These are phyloP conservation scores for Cydia splendana DNA, from an alignment of 1,140 invertebrate genomes.

Conservation along the genomic window DNA sequence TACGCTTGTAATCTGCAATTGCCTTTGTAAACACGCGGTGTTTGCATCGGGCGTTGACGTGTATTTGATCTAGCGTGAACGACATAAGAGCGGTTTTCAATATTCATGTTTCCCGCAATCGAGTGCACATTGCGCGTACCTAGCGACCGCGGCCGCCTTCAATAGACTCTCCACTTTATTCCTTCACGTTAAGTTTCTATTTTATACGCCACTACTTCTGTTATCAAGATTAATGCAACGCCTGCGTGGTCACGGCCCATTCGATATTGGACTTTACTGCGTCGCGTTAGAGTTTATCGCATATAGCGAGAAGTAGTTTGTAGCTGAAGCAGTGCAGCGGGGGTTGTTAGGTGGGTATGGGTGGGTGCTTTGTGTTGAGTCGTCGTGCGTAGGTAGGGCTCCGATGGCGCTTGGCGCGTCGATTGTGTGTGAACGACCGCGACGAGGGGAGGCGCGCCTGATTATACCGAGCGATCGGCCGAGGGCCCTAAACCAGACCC, in stretches of 20 bases:
- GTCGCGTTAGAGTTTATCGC: conserved; percentile 24
- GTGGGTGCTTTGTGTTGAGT: conserved; percentile 68
- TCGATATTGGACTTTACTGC: conserved; percentile 32
- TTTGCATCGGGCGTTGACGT: conserved; percentile 45
- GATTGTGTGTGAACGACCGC: conserved; percentile 77
- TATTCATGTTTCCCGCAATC: conserved; percentile 65
- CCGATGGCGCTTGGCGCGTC: conserved; percentile 61
- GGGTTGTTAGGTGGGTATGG: conserved; percentile 63
- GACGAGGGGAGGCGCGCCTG: conserved; percentile 67
- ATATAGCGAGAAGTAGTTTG: conserved; percentile 40
- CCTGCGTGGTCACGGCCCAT: conserved; percentile 34
- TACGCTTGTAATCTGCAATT: conserved; percentile 61
- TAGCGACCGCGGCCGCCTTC: conserved; percentile 39
- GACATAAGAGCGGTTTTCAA: conserved; percentile 75
- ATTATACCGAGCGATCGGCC: conserved; percentile 72
- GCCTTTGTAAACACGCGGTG: conserved; percentile 72
- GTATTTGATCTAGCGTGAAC: conserved; percentile 60
- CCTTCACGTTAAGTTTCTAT: conserved; percentile 50
- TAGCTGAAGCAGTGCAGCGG: conserved; percentile 44
- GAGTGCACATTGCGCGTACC: conserved; percentile 64
- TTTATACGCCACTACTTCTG: conserved; percentile 41
- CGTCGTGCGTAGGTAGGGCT: conserved; percentile 69
- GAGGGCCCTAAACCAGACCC: conserved; percentile 65
- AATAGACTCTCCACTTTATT: conserved; percentile 62
- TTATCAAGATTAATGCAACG: conserved; percentile 54